These are phyloP conservation scores for Mesembrinibis cayennensis DNA, from an alignment of 2,113 vertebrate genomes.

Conservation along the genomic window DNA sequence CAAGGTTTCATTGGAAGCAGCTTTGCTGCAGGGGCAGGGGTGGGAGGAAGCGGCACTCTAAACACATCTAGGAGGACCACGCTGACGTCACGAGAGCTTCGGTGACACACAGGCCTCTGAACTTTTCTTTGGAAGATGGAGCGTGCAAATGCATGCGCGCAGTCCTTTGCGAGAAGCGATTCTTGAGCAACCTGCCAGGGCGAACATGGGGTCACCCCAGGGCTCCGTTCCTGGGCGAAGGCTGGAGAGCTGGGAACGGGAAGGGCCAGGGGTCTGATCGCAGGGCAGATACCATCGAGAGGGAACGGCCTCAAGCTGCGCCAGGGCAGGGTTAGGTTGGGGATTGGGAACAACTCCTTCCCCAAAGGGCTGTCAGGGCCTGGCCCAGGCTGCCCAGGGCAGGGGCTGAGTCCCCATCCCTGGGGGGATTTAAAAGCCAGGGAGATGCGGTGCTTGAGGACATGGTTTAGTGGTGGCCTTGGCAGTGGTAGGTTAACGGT, in stretches of 20 bases:
- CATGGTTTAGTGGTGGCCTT: too few relatives aligned
- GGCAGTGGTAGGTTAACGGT: too few relatives aligned
- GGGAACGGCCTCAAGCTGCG: too few relatives aligned
- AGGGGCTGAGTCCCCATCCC: too few relatives aligned
- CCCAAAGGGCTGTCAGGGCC: too few relatives aligned
- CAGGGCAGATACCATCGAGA: neutral
- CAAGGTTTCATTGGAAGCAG: neutral
- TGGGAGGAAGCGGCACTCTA: neutral
- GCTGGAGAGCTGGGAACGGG: neutral
- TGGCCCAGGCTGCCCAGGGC: too few relatives aligned
- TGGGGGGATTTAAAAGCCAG: too few relatives aligned
- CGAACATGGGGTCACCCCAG: fast-evolving
- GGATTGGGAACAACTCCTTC: too few relatives aligned
- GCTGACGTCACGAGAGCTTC: fast-evolving
- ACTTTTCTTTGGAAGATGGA: neutral
- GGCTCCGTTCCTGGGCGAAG: fast-evolving
- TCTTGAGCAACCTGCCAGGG: neutral
- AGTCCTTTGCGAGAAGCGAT: fast-evolving
- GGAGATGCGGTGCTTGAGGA: too few relatives aligned
- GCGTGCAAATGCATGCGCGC: fast-evolving
- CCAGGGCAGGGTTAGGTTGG: too few relatives aligned
- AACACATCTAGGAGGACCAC: neutral
- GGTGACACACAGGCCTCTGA: fast-evolving
- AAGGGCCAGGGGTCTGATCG: neutral
- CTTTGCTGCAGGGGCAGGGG: neutral